Percentiles rank a stretch among this genome's conserved stretches.
Evolutionary conservation across 2,888 invertebrate species (phyloP).

Genomic region (Cepaea hortensis): DNA sequence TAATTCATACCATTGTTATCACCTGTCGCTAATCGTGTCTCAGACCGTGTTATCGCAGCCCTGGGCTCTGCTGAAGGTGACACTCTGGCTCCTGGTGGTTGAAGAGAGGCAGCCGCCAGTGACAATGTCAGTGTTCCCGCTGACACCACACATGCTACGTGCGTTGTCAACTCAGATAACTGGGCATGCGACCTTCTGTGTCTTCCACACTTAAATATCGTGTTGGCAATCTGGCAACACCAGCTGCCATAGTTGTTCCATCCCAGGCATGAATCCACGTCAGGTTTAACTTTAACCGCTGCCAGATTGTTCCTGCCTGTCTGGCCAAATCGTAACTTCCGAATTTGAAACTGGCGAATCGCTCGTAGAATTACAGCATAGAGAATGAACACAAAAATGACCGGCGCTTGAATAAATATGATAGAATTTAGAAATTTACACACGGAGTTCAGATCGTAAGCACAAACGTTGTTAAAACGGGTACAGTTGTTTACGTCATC

Average conservation of each 20-base stretch:
- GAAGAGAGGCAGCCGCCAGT: no score
- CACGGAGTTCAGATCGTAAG: background rate
- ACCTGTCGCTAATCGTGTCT: no score
- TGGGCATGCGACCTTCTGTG: background rate
- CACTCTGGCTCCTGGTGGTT: no score
- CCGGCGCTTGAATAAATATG: background rate
- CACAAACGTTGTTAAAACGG: background rate
- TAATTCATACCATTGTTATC: no score
- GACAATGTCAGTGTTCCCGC: background rate
- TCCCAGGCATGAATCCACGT: background rate
- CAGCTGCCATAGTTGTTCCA: background rate
- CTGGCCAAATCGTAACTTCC: background rate
- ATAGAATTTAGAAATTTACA: background rate
- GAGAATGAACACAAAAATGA: background rate
- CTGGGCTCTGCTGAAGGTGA: no score
- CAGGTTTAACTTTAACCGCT: background rate
- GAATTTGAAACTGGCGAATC: background rate
- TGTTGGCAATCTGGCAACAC: background rate
- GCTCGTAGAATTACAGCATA: background rate
- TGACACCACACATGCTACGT: background rate
- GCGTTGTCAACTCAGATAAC: background rate
- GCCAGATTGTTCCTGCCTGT: background rate
- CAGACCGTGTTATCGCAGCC: no score
- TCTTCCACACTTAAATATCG: background rate
- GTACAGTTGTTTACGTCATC: background rate